phyloP scores from a whole-genome alignment of 2,888 invertebrate species.

The Pterostichus niger region DNA sequence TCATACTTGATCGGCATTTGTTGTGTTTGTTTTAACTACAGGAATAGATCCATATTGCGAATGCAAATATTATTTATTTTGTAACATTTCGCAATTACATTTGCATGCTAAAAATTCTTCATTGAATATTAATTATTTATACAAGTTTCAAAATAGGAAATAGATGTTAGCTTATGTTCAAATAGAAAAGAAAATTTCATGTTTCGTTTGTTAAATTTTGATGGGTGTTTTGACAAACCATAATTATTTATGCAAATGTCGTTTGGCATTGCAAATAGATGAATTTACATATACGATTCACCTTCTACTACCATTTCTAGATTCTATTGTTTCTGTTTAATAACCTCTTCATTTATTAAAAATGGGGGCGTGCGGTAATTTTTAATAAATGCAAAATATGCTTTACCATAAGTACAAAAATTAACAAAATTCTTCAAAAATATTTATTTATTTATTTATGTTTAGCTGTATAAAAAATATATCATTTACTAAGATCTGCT shows the following conservation, averaged over 20 bases:
- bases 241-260: conserved; percentile 5
- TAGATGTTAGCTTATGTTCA: too few species aligned
- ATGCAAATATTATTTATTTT: not conserved
- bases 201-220: too few species aligned
- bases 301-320: conserved; percentile 17
- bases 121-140: too few species aligned
- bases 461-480: too few species aligned
- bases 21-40: not conserved
- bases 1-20: conserved; percentile 30
- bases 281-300: conserved; percentile 20
- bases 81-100: not conserved
- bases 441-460: too few species aligned
- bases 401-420: too few species aligned
- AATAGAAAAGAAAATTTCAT: too few species aligned
- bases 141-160: too few species aligned
- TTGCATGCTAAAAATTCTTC: not conserved
- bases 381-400: not conserved
- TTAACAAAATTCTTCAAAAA: too few species aligned
- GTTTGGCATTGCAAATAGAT: conserved; percentile 10
- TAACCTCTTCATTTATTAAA: conserved; percentile 15
- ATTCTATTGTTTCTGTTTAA: conserved; percentile 25
- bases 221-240: too few species aligned
- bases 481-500: too few species aligned
- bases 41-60: conserved; percentile 8
- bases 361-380: not conserved